Percentiles rank a stretch among this genome's conserved stretches.
These are phyloP conservation scores for Apodemia zela DNA, from an alignment of 2,888 invertebrate genomes.

Conservation along the genomic window DNA sequence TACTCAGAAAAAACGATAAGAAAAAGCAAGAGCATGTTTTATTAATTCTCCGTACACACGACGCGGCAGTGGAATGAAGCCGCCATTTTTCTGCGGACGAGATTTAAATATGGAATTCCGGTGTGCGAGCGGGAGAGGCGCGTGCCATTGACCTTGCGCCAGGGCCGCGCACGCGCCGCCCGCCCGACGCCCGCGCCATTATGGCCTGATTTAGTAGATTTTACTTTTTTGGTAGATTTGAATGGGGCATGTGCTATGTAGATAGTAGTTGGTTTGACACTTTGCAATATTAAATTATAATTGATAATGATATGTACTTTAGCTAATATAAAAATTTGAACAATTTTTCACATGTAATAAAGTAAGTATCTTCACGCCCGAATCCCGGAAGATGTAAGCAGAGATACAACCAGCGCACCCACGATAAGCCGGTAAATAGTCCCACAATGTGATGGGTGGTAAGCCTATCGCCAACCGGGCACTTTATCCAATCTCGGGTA, in stretches of 20 bases:
- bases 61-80: constrained; percentile 66
- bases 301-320: too few species aligned
- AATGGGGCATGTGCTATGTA: background rate
- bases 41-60: constrained; percentile 76
- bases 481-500: too few species aligned
- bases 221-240: constrained; percentile 5
- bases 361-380: too few species aligned
- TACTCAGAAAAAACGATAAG: constrained; percentile 65
- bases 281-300: too few species aligned
- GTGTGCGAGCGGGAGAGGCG: constrained; percentile 78
- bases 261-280: background rate
- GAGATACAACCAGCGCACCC: too few species aligned
- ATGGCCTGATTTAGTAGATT: constrained; percentile 20
- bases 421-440: too few species aligned
- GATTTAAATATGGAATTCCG: constrained; percentile 81
- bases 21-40: constrained; percentile 72
- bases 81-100: constrained; percentile 80
- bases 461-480: too few species aligned
- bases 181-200: constrained; percentile 41
- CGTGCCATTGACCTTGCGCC: constrained; percentile 79
- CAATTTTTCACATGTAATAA: too few species aligned
- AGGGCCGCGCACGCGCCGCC: constrained; percentile 70
- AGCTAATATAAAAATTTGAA: too few species aligned
- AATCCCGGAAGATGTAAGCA: too few species aligned
- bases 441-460: too few species aligned